Base-by-base conservation (phyloP, 2,113 vertebrate genomes). In the Platysteira castanea region DNA sequence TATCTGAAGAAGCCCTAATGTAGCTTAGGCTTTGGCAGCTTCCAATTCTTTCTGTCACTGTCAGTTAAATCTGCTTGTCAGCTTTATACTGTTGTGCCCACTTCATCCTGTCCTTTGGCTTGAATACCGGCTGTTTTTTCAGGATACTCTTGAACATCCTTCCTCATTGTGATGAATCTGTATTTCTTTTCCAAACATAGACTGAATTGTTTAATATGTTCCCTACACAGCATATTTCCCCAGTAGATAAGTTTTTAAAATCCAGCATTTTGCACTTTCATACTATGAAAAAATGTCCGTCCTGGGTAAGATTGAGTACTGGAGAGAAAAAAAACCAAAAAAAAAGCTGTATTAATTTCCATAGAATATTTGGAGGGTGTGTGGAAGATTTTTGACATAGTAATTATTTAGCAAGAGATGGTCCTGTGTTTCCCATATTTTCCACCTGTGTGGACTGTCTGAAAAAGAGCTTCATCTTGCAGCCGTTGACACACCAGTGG, bases 51-150 rank as follows among this genome's bases (percentile, higher is more conserved):
- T 95, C 90, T 93, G 73, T 84, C 73, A 77, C 84, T 95, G 94
- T 93, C 83, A 93, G 82, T 95, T 96, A 79, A 93, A 96, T 92
- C 73, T 92, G 80, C 83, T 68, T 60, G 82, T 96, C 92, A 81
- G 92, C 92, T 95, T 94, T 86, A 9, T 64, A 88, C 79, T 74
- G 90, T 91, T 94, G 82, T 96, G 95, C 95, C 88, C 90, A 88
- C 90, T 95, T 95, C 59, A 94, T 95, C 90, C 92, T 94, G 90
- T 93, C 93, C 95, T 95, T 88, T 95, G 95, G 85, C 92, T 95
- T 89, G 64, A 78, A 84, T 89, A 76, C 87, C 0, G 15, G 28
- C 68, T 95, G 90, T 90, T 93, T 95, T 96, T 93, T 96, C 71
- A 92, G 93, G 90, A 86, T 94, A 74, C 85, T 97, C 85, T 84